Base-by-base conservation (phyloP, 92 coral and sea anemone species). In the Hydrozoanthus gracilis region DNA sequence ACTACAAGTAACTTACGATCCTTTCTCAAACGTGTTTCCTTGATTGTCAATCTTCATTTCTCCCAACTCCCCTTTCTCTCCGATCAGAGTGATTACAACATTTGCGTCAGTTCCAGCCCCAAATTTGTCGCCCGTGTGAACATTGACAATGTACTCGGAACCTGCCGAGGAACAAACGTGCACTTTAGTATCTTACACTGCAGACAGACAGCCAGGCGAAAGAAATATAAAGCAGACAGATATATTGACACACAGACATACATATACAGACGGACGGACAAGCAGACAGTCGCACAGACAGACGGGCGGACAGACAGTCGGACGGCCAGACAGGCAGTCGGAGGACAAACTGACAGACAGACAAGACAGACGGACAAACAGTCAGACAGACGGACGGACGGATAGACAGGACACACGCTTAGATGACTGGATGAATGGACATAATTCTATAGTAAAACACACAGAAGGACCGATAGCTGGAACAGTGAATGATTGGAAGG, bases 21-120 rank as follows among this genome's bases (percentile, higher is more conserved):
- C 85, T 17, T 52, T 80, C 51, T 80, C 85, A 48, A 80, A 80
- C 10, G 85, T 80, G 61, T 80, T 80, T 17, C 85, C 85, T 20
- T 80, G 46, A 44, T 80, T 80, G 85, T 80, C 85, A 7, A 80
- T 80, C 74, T 80, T 65, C 60, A 80, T 64, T 15, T 80, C 85
- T 9, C 85, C 85, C 47, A 80, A 18, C 6, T 64, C 47, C 0
- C 85, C 73, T 11, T 80, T 49, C 46, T 80, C 85, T 48, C 85
- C 85, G 35, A 80, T 18, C n/a, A 62, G 71, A 45, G 71, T 61
- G 54, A 79, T 62, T 8, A 64, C 72, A 44, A 79, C 56, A 49
- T 79, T 60, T 17, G 84, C 72, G 52, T 79, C 58, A 0, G 71
- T 79, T 61, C 71, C 71, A 17, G 83, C 83, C 4, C 83, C 71